These are phyloP conservation scores for Sorex araneus DNA, from an alignment of 2,113 vertebrate genomes.

Conservation along the genomic window DNA sequence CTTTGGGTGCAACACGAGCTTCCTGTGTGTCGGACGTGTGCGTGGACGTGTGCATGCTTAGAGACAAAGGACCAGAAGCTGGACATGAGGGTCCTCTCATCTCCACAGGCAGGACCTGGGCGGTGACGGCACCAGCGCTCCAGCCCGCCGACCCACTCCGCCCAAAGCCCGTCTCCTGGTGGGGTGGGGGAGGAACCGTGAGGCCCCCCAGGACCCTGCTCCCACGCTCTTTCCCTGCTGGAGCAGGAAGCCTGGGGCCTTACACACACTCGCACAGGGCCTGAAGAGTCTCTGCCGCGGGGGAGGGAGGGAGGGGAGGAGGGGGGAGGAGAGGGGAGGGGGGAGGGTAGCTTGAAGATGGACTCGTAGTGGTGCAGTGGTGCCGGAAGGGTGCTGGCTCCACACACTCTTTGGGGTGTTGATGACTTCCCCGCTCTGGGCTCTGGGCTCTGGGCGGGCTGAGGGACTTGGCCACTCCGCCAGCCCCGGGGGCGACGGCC, in stretches of 20 bases:
- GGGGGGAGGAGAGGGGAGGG: no score
- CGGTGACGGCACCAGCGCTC: background rate
- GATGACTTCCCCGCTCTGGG: conserved; percentile 28
- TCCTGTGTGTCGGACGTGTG: background rate
- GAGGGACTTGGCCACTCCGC: conserved; percentile 38
- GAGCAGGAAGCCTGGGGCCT: background rate
- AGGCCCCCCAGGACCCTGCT: background rate
- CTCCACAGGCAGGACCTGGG: background rate
- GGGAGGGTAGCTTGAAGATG: no score
- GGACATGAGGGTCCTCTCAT: background rate
- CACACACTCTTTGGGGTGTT: background rate
- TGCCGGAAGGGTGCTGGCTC: background rate
- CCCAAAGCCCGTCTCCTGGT: background rate
- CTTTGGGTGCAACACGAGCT: background rate
- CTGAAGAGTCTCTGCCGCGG: background rate
- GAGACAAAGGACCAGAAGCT: background rate
- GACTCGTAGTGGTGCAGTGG: background rate
- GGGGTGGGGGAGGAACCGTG: background rate
- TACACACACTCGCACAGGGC: background rate
- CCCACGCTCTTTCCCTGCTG: background rate
- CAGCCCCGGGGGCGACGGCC: conserved; percentile 12
- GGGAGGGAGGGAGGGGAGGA: no score
- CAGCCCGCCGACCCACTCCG: no score
- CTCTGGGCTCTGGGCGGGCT: conserved; percentile 59
- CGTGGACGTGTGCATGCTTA: fast-evolving